phyloP scores from a whole-genome alignment of 1,140 invertebrate genomes.

The Phocides pigmalion region DNA sequence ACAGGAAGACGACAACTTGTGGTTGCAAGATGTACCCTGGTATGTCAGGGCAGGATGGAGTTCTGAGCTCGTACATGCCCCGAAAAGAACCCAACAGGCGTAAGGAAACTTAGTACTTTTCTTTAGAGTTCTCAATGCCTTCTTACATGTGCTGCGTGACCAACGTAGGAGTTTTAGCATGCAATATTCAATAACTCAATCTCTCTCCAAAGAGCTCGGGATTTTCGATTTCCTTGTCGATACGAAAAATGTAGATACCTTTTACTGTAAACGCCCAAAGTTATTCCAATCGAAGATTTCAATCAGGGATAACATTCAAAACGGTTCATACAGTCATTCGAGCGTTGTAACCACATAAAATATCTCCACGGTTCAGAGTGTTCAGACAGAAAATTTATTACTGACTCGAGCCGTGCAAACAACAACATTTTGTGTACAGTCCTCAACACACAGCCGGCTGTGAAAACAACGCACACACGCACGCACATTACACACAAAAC shows the following conservation, averaged over 20 bases:
- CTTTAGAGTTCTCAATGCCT: no score
- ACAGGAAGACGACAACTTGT: no score
- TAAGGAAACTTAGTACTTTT: no score
- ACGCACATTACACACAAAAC: slow-evolving; percentile 71
- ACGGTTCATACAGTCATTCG: background rate
- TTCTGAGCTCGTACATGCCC: no score
- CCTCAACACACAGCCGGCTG: slow-evolving; percentile 68
- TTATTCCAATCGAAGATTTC: background rate
- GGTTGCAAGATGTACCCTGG: no score
- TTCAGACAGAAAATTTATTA: slow-evolving; percentile 73
- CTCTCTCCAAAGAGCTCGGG: background rate
- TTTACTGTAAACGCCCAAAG: no score
- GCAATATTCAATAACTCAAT: no score
- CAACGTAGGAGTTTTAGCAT: no score
- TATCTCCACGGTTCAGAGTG: slow-evolving; percentile 35
- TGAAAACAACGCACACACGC: slow-evolving; percentile 66
- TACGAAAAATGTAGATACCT: no score
- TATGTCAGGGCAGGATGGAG: no score
- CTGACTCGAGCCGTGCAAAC: slow-evolving; percentile 60
- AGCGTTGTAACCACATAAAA: slow-evolving; percentile 39
- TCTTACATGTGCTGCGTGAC: no score
- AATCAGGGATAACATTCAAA: background rate
- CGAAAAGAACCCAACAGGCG: no score
- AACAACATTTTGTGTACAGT: slow-evolving; percentile 77
- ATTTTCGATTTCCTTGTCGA: background rate